Base-by-base conservation (phyloP, 2,888 invertebrate species). In the Plebejus anna region DNA sequence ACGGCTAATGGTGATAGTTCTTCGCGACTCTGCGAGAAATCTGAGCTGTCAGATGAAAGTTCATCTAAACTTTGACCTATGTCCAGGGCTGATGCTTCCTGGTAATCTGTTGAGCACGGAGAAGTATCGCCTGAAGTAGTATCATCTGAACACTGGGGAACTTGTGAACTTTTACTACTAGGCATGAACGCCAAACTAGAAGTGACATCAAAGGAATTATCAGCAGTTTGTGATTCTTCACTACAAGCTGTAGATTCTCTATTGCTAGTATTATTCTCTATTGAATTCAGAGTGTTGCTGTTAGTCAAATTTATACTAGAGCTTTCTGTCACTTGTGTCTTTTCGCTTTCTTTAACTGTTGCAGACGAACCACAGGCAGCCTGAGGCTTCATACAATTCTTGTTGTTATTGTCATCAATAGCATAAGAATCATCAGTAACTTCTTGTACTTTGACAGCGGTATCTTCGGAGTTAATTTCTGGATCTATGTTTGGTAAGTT, bases 121-220 rank as follows among this genome's bases (percentile, higher is more conserved):
- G 93, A 94, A 13, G 93, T 94, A 77, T 90, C 90, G 76, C 90
- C 90, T 84, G 71, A 71, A 59, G 91, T 92, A 11, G 94, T 94
- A 81, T 91, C 89, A 79, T 92, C 92, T 28, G 85, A 85, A 78
- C 84, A 85, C 76, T 84, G 84, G 76, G 87, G 85, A 79, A 85
- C 83, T 79, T 89, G 89, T 77, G 90, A 91, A 86, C 90, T 90
- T 88, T 90, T 90, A 86, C 93, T 94, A 81, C 86, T 90, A 77
- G 94, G 93, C 78, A 93, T 81, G 82, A 92, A 92, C 61, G 94
- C 94, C 83, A 94, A 86, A 86, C 94, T 94, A 79, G 94, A 94
- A 77, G 94, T 94, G 71, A 94, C 84, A 81, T 94, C 94, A 78
- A 88, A 88, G 38, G 94, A 94, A 79, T 91, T 89, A 81, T 94